These are phyloP conservation scores for Dolichopus griseipennis DNA, from an alignment of 2,888 invertebrate genomes.

Conservation along the genomic window DNA sequence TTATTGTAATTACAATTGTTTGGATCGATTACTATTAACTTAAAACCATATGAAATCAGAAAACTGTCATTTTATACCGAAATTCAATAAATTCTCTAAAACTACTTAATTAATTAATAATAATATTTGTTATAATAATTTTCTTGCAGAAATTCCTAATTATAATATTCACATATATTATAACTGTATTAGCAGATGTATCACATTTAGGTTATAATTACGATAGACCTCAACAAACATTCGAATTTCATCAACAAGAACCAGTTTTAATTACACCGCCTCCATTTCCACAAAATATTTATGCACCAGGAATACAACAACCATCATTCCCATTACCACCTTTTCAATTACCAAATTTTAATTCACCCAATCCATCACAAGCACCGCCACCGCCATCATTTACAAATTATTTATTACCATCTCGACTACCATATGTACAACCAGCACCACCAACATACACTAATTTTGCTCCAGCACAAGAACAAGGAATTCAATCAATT, in stretches of 20 bases:
- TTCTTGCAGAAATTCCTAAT: not conserved
- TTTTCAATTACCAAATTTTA: not conserved
- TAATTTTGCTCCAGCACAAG: not conserved
- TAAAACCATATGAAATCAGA: not conserved
- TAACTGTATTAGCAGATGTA: not conserved
- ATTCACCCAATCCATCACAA: not conserved
- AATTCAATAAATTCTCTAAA: too few species aligned
- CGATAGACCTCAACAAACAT: not conserved
- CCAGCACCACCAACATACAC: not conserved
- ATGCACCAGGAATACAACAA: not conserved
- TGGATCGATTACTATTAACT: not conserved
- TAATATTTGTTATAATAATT: too few species aligned
- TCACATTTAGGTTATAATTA: slow-evolving; percentile 4
- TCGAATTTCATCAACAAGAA: not conserved
- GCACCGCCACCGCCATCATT: not conserved
- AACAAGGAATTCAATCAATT: not conserved
- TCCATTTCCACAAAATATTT: not conserved
- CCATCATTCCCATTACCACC: not conserved
- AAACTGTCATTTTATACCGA: not conserved
- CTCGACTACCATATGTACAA: not conserved
- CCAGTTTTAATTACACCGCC: not conserved
- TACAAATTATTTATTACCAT: not conserved
- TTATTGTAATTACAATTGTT: not conserved
- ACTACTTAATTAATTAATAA: too few species aligned
- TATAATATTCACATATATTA: not conserved